Conservation (phyloP, 2,888 invertebrate species). For the Celastrina argiolus region DNA sequence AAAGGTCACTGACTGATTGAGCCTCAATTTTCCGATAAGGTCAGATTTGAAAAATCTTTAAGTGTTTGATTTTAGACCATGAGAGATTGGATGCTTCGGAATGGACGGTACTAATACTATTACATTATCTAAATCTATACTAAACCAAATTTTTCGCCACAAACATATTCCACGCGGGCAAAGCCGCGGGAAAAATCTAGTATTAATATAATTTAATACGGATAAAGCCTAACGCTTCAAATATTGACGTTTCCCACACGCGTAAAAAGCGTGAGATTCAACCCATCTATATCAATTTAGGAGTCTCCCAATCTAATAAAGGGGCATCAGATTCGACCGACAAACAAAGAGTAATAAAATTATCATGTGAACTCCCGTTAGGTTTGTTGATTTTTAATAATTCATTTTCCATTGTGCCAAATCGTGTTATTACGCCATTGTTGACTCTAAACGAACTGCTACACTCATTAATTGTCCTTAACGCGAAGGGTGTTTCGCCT, state of each 20-base stretch:
- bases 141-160: not conserved
- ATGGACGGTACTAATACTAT: too few relatives aligned
- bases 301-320: constrained; percentile 30
- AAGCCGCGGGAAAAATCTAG: too few relatives aligned
- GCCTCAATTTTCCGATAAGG: too few relatives aligned
- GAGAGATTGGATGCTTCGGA: too few relatives aligned
- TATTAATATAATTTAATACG: not conserved
- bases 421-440: constrained; percentile 65
- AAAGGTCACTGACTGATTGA: too few relatives aligned
- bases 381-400: constrained; percentile 59
- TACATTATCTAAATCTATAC: too few relatives aligned
- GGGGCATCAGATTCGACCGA: constrained; percentile 25
- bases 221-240: not conserved
- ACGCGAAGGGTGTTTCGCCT: constrained; percentile 55
- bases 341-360: constrained; percentile 36
- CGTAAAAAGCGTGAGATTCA: not conserved
- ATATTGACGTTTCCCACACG: not conserved
- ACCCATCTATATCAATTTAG: constrained; percentile 17
- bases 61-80: too few relatives aligned
- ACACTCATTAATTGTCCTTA: constrained; percentile 72
- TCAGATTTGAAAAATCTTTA: too few relatives aligned
- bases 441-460: constrained; percentile 65
- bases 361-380: constrained; percentile 38
- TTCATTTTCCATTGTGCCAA: constrained; percentile 55
- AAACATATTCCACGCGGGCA: not conserved